Evolutionary conservation across 2,888 invertebrate genomes (phyloP).

Genomic region (Nephrocerus scutellatus): DNA sequence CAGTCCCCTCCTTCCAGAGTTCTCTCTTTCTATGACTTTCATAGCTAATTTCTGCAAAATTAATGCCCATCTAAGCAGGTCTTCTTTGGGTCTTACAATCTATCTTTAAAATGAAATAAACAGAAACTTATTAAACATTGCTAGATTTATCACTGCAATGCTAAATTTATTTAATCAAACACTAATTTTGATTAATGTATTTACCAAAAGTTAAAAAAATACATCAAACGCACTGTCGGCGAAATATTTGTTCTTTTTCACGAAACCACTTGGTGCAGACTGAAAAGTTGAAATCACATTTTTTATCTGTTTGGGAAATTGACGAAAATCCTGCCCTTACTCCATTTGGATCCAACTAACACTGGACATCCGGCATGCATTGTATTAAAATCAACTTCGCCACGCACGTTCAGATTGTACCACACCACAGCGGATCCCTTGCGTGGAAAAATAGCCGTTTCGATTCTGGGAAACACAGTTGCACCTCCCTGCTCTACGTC

Average conservation of each 20-base stretch:
- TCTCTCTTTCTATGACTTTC: too few relatives aligned
- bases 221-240: constrained; percentile 56
- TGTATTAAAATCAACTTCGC: constrained; percentile 80
- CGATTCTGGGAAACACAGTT: constrained; percentile 92
- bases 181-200: too few relatives aligned
- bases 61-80: too few relatives aligned
- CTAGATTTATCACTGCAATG: too few relatives aligned
- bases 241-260: constrained; percentile 73
- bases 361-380: constrained; percentile 95
- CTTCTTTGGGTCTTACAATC: not conserved
- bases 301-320: too few relatives aligned
- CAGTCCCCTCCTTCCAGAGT: too few relatives aligned
- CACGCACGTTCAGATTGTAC: constrained; percentile 84
- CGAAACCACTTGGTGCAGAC: constrained; percentile 87
- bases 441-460: constrained; percentile 57
- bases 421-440: constrained; percentile 72
- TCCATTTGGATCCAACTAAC: constrained; percentile 93
- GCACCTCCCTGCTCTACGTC: constrained; percentile 95
- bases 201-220: too few relatives aligned
- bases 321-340: constrained; percentile 49
- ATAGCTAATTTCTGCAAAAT: too few relatives aligned
- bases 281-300: too few relatives aligned
- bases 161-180: too few relatives aligned
- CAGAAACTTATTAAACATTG: too few relatives aligned
- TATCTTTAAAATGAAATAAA: too few relatives aligned